Percentiles rank a stretch among this genome's conserved stretches.
Evolutionary conservation across 2,113 vertebrate species (phyloP).

Genomic region (Dipodomys merriami): DNA sequence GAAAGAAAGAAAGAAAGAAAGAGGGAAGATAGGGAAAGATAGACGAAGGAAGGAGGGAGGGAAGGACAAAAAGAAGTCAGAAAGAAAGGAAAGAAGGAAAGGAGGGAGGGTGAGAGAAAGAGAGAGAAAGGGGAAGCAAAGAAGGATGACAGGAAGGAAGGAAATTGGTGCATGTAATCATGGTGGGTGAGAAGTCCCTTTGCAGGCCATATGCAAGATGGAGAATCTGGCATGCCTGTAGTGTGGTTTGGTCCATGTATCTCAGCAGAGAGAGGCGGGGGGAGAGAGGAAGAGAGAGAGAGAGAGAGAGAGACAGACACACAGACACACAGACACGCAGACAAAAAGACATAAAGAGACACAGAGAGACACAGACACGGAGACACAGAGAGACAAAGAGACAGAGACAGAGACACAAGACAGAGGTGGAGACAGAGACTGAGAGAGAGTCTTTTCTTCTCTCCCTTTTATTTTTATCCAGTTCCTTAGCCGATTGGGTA

Average conservation of each 20-base stretch:
- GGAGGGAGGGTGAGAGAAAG: too few species aligned
- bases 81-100: too few species aligned
- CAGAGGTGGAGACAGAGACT: not conserved
- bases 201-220: not conserved
- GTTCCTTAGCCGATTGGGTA: not conserved
- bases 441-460: not conserved
- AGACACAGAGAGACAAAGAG: not conserved
- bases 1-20: too few species aligned
- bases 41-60: too few species aligned
- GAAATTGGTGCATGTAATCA: not conserved
- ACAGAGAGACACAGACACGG: too few species aligned
- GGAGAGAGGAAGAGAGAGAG: not conserved
- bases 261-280: not conserved
- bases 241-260: not conserved
- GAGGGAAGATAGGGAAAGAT: too few species aligned
- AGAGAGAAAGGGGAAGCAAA: too few species aligned
- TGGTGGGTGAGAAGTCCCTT: not conserved
- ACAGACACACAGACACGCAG: too few species aligned
- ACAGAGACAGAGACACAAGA: too few species aligned
- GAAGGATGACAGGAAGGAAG: too few species aligned
- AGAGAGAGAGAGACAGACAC: not conserved
- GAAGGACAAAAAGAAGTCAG: too few species aligned
- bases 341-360: too few species aligned
- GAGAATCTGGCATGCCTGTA: not conserved
- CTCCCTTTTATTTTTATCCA: not conserved